Evolutionary conservation across 64 coral and sea anemone genomes (phyloP).

Genomic region (Pachyseris speciosa): DNA sequence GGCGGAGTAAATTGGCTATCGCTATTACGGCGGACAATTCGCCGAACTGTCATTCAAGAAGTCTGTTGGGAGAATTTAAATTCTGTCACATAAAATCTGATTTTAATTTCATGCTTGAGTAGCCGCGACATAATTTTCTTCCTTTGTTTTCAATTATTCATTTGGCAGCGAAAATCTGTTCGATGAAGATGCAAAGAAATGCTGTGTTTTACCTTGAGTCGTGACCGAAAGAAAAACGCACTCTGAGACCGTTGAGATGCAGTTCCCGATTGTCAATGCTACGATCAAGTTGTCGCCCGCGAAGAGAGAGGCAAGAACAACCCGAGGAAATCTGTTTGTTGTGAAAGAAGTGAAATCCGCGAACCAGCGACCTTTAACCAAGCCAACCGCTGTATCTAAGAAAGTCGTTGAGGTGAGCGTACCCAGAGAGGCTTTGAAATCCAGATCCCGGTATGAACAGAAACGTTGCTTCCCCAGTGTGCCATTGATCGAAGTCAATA

Average conservation of each 20-base stretch:
- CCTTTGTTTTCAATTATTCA: slow-evolving; percentile 14
- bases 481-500: slow-evolving; percentile 21
- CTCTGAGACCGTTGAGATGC: not conserved
- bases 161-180: slow-evolving; percentile 9
- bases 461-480: not conserved
- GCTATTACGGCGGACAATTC: not conserved
- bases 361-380: not conserved
- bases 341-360: slow-evolving; percentile 32
- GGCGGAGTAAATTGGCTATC: not conserved
- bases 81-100: not conserved
- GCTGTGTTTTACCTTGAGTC: not conserved
- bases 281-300: slow-evolving; percentile 12
- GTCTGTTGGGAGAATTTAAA: too few species aligned
- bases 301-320: not conserved
- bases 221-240: not conserved
- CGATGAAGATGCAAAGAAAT: not conserved
- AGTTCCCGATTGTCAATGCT: slow-evolving; percentile 6
- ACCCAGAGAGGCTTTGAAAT: not conserved
- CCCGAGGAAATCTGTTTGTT: not conserved
- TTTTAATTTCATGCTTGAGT: slow-evolving; percentile 42
- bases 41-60: too few species aligned
- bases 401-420: slow-evolving; percentile 10
- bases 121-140: slow-evolving; percentile 24
- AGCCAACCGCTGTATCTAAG: not conserved
- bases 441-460: not conserved